Evolutionary conservation across 2,888 invertebrate species (phyloP).

Genomic region (Cantharis flavilabris): DNA sequence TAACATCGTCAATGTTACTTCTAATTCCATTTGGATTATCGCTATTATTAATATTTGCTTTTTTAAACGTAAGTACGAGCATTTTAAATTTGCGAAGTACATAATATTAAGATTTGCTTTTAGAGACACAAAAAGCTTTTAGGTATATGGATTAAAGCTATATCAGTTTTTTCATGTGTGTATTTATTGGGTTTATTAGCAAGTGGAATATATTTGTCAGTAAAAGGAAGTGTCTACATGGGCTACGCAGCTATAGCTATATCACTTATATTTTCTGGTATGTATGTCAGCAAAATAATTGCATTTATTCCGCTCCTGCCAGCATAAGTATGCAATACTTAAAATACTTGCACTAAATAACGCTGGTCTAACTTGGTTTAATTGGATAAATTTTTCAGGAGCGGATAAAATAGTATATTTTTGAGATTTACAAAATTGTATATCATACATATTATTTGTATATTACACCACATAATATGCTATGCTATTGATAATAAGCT

Average conservation of each 20-base stretch:
- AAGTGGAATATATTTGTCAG: conserved; percentile 9
- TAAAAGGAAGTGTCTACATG: not conserved
- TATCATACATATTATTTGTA: too few species aligned
- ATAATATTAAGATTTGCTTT: not conserved
- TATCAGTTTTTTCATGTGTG: not conserved
- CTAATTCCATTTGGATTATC: not conserved
- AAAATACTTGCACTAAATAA: too few species aligned
- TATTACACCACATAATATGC: too few species aligned
- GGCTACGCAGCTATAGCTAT: conserved; percentile 5
- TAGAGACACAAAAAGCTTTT: conserved; percentile 4
- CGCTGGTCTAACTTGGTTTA: too few species aligned
- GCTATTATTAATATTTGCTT: not conserved
- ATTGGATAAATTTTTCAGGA: too few species aligned
- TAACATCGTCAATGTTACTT: not conserved
- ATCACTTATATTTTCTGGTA: conserved; percentile 5
- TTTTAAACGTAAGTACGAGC: not conserved
- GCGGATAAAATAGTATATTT: too few species aligned
- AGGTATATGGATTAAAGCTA: conserved; percentile 1
- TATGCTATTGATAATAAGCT: too few species aligned
- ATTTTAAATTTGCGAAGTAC: not conserved
- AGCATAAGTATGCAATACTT: too few species aligned
- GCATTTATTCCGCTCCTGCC: not conserved
- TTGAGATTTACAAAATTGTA: too few species aligned
- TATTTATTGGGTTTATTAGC: conserved; percentile 1
- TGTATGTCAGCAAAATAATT: not conserved